Percentiles rank a stretch among this genome's conserved stretches.
Conservation (phyloP, 2,113 vertebrate genomes). For the Orcinus orca region DNA sequence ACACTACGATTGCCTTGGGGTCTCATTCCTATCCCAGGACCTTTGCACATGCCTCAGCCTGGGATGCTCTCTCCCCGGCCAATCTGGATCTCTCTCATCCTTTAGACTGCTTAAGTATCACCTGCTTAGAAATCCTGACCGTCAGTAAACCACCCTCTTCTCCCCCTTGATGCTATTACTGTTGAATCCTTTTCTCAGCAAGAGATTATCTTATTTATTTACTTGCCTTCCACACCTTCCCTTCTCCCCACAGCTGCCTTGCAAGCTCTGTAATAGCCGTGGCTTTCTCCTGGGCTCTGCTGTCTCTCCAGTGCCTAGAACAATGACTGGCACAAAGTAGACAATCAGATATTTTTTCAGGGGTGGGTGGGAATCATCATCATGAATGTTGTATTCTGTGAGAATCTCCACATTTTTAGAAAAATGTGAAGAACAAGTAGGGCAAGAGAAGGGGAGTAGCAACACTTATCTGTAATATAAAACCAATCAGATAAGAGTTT, state of each 20-base stretch:
- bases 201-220: background rate
- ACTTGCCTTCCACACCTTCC: background rate
- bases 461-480: conserved; percentile 6
- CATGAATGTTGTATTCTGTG: background rate
- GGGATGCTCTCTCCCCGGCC: background rate
- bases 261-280: background rate
- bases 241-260: background rate
- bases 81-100: background rate
- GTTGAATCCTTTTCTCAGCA: background rate
- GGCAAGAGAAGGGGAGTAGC: background rate
- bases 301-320: background rate
- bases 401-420: background rate
- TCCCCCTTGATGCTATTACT: background rate
- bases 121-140: background rate
- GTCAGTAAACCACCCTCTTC: background rate
- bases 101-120: background rate
- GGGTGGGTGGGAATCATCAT: background rate
- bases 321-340: background rate
- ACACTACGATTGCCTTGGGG: background rate
- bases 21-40: background rate
- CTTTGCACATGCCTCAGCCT: background rate
- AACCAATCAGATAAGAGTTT: background rate
- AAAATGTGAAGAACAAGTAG: background rate
- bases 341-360: background rate
- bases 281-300: background rate